Conservation (phyloP, 2,888 invertebrate genomes). For the Hypomecis atomaria region DNA sequence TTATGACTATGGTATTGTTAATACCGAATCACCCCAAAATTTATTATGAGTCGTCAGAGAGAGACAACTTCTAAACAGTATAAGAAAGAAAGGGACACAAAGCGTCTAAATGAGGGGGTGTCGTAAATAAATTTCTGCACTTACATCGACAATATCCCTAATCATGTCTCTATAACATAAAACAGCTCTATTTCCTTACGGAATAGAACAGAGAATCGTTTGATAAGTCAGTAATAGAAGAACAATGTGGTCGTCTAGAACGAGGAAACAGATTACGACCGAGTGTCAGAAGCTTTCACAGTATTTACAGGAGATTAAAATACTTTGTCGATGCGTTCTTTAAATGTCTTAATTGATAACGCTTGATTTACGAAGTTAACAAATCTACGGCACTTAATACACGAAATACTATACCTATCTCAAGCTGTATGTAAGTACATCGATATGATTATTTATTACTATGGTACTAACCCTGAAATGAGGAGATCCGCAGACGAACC, state of each 20-base stretch:
- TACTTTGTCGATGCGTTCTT: conserved; percentile 50
- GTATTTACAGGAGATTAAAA: conserved; percentile 68
- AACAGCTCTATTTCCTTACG: conserved; percentile 38
- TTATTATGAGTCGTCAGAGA: conserved; percentile 62
- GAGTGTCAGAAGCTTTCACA: conserved; percentile 68
- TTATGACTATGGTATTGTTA: conserved; percentile 75
- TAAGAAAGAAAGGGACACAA: conserved; percentile 58
- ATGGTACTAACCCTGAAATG: not conserved
- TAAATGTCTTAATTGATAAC: conserved; percentile 16
- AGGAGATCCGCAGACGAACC: no score
- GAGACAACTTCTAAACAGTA: conserved; percentile 53
- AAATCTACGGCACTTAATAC: no score
- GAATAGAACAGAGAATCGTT: conserved; percentile 48
- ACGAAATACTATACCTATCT: no score
- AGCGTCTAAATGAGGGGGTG: conserved; percentile 73
- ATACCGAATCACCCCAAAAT: conserved; percentile 74
- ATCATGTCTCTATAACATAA: conserved; percentile 44
- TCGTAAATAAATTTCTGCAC: conserved; percentile 74
- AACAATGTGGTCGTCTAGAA: conserved; percentile 65
- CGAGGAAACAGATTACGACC: conserved; percentile 68
- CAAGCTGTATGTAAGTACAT: no score
- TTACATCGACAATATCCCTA: conserved; percentile 69
- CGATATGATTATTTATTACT: no score
- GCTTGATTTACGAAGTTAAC: not conserved
- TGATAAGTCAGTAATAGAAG: conserved; percentile 46